phyloP scores from a whole-genome alignment of 2,113 vertebrate species.

The Oxygymnocypris stewartii region DNA sequence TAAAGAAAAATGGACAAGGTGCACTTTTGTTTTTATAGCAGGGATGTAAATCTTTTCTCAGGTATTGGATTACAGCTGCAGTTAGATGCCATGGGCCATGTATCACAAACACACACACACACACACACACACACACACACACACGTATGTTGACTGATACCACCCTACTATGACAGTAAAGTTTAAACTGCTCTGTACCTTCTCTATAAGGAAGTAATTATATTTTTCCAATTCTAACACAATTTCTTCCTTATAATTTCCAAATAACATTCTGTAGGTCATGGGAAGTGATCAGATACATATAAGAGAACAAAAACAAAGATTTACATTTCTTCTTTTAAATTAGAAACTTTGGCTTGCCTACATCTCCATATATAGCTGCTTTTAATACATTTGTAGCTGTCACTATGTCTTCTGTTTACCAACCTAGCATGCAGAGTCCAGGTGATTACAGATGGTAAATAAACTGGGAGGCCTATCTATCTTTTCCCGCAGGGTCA shows the following conservation, averaged over 20 bases:
- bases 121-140: not conserved
- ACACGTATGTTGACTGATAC: not conserved
- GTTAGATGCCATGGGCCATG: not conserved
- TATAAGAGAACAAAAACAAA: not conserved
- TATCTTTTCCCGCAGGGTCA: conserved; percentile 10
- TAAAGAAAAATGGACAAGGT: not conserved
- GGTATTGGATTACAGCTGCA: not conserved
- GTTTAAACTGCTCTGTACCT: not conserved
- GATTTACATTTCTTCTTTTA: not conserved
- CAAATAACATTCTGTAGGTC: conserved; percentile 1
- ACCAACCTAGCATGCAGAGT: not conserved
- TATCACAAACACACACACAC: not conserved
- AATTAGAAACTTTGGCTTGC: not conserved
- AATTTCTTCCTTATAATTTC: conserved; percentile 29
- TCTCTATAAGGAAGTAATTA: not conserved
- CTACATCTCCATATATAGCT: not conserved
- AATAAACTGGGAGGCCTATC: not conserved
- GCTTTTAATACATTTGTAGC: conserved; percentile 1
- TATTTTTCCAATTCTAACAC: conserved; percentile 19
- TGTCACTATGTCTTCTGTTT: not conserved
- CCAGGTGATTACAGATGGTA: conserved; percentile 19
- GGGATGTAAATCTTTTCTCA: not conserved
- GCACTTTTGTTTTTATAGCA: not conserved
- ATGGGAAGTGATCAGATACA: not conserved
- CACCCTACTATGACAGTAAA: not conserved